Conservation (phyloP, 2,113 vertebrate genomes). For the Channa argus region DNA sequence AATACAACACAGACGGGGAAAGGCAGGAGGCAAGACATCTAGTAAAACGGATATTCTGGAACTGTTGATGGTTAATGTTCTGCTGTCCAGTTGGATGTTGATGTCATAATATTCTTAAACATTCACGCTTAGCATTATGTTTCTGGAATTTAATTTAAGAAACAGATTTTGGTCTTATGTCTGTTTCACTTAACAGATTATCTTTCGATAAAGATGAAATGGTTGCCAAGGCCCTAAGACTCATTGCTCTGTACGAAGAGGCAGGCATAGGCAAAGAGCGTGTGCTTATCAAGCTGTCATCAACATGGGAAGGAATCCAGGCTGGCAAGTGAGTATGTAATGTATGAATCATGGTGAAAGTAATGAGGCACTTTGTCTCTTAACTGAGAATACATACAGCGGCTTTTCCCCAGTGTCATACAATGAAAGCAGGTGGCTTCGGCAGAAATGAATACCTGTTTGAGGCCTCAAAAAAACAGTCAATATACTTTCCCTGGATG, state of each 20-base stretch:
- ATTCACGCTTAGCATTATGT: too few species aligned
- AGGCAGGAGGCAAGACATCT: too few species aligned
- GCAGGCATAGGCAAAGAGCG: constrained; percentile 90
- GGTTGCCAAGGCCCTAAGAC: constrained; percentile 87
- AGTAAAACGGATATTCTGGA: too few species aligned
- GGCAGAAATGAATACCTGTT: background rate
- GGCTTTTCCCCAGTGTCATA: background rate
- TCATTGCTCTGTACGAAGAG: constrained; percentile 93
- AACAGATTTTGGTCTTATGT: too few species aligned
- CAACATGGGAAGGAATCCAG: constrained; percentile 98
- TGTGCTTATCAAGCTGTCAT: constrained; percentile 95
- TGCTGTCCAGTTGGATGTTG: too few species aligned
- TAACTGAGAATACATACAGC: background rate
- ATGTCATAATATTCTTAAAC: too few species aligned
- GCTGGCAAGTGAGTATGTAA: constrained; percentile 87
- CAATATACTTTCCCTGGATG: too few species aligned
- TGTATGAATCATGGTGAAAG: too few species aligned
- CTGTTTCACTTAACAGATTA: constrained; percentile 80
- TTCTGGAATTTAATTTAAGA: too few species aligned
- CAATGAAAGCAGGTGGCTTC: background rate
- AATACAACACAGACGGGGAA: background rate
- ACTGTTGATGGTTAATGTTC: too few species aligned
- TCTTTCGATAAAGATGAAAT: constrained; percentile 95
- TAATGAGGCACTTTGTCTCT: too few species aligned
- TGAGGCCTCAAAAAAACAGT: too few species aligned